These are phyloP conservation scores for Oreochromis aureus DNA, from an alignment of 2,113 vertebrate species.

Conservation along the genomic window DNA sequence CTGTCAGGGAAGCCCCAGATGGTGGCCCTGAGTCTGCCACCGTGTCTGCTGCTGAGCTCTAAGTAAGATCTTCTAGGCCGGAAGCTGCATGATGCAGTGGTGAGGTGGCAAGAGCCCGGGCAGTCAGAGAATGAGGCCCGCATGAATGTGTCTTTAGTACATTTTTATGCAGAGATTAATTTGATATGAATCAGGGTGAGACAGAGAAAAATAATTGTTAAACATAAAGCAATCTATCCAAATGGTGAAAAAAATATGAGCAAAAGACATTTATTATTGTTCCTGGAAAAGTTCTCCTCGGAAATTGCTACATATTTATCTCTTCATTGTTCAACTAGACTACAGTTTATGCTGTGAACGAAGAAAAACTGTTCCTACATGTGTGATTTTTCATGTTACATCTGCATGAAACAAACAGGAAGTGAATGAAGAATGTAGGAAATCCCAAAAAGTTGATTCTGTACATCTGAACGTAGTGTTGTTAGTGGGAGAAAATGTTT, in stretches of 20 bases:
- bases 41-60: background rate
- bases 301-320: background rate
- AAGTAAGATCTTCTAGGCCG: background rate
- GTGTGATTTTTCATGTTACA: background rate
- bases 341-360: background rate
- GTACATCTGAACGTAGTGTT: background rate
- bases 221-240: background rate
- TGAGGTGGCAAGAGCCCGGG: fast-evolving
- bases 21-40: background rate
- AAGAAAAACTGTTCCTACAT: background rate
- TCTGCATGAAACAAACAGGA: background rate
- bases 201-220: background rate
- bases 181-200: background rate
- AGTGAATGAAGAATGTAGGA: background rate
- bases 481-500: background rate
- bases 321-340: background rate
- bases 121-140: background rate
- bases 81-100: background rate
- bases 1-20: background rate
- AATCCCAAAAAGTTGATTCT: background rate
- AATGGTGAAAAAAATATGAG: background rate
- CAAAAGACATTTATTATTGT: background rate
- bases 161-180: background rate
- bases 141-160: background rate
- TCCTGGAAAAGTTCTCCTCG: background rate